Conservation (phyloP, 2,888 invertebrate species). For the Erebia aethiops region DNA sequence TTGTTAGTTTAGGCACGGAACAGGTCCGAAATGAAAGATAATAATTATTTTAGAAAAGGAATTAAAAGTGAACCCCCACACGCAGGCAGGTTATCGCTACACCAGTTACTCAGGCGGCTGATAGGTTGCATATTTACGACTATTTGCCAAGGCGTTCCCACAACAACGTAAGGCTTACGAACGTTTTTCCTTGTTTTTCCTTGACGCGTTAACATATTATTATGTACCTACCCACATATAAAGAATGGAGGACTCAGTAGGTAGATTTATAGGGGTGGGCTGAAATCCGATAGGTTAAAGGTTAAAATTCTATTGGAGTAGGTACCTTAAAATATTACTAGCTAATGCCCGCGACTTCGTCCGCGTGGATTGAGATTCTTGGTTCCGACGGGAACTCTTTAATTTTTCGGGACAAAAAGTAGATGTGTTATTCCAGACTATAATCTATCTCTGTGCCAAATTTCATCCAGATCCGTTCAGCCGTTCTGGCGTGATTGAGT, state of each 20-base stretch:
- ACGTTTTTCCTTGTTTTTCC: constrained; percentile 14
- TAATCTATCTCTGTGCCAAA: no score
- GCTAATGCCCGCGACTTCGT: no score
- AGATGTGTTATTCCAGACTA: no score
- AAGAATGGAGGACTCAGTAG: background rate
- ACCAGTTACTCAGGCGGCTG: constrained; percentile 8
- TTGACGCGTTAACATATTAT: constrained; percentile 5
- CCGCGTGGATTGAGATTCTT: no score
- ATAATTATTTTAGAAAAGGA: background rate
- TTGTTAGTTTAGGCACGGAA: no score
- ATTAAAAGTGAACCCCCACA: background rate
- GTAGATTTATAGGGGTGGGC: background rate
- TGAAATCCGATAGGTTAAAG: background rate
- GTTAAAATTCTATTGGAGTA: background rate
- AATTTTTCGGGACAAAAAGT: no score
- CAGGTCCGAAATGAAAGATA: no score
- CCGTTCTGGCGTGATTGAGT: no score
- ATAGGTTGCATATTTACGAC: constrained; percentile 18
- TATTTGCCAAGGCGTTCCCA: constrained; percentile 7
- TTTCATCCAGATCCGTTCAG: no score
- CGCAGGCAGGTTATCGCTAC: constrained; percentile 4
- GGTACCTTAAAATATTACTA: background rate
- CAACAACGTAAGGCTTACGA: constrained; percentile 1
- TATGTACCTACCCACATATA: background rate
- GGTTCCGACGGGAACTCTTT: no score